A percentile compares a stretch with the other conserved stretches of the same genome.
Evolutionary conservation across 2,888 invertebrate species (phyloP).

Genomic region (Helicoverpa assulta): DNA sequence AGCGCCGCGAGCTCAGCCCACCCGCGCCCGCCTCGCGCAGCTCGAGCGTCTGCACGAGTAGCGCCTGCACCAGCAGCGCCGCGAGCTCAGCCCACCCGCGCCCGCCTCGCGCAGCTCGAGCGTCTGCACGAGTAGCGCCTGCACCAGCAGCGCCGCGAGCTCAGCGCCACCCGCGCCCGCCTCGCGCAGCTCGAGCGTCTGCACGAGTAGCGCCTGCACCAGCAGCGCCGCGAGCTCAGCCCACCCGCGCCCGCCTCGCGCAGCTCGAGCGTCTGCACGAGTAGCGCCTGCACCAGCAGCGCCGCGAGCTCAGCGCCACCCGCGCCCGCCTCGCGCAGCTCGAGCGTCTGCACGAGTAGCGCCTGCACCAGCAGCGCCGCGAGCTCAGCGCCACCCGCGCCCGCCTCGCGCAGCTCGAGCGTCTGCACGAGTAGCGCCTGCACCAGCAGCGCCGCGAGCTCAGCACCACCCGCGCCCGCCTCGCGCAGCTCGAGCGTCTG

Average conservation of each 20-base stretch:
- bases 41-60: slow-evolving; percentile 88
- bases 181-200: slow-evolving; percentile 94
- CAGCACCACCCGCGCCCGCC: slow-evolving; percentile 81
- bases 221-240: slow-evolving; percentile 44
- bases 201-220: slow-evolving; percentile 1
- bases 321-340: slow-evolving; percentile 93
- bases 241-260: slow-evolving; percentile 90
- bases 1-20: slow-evolving; percentile 46
- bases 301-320: slow-evolving; percentile 47
- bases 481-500: slow-evolving; percentile 94
- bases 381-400: slow-evolving; percentile 52
- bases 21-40: slow-evolving; percentile 92
- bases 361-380: slow-evolving; percentile 1
- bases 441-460: slow-evolving; percentile 30
- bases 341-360: slow-evolving; percentile 82
- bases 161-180: slow-evolving; percentile 81
- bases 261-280: slow-evolving; percentile 91
- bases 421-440: slow-evolving; percentile 4
- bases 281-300: not conserved
- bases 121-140: slow-evolving; percentile 3
- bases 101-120: slow-evolving; percentile 95
- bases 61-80: slow-evolving; percentile 1
- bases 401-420: slow-evolving; percentile 95
- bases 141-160: slow-evolving; percentile 25
- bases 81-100: slow-evolving; percentile 51